Conservation (phyloP, 2,113 vertebrate genomes). For the Rattus rattus region DNA sequence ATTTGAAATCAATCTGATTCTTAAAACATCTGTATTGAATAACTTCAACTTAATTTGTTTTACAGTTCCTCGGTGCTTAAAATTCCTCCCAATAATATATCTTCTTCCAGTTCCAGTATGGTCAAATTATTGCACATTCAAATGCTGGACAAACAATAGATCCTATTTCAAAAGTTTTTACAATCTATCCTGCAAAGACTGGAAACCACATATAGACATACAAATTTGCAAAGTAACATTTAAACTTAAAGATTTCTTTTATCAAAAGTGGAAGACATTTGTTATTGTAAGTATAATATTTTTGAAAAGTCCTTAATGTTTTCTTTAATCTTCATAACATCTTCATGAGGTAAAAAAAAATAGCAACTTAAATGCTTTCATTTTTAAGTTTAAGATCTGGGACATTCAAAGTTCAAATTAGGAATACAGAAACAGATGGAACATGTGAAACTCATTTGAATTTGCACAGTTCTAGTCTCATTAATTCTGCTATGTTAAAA, state of each 20-base stretch:
- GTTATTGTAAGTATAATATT: neutral
- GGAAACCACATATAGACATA: neutral
- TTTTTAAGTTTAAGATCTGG: neutral
- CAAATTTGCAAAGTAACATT: constrained; percentile 10
- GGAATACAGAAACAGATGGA: neutral
- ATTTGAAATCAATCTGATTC: constrained; percentile 58
- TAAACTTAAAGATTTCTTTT: neutral
- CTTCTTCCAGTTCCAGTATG: constrained; percentile 54
- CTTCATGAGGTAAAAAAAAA: neutral
- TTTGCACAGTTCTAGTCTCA: neutral
- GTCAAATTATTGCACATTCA: constrained; percentile 57
- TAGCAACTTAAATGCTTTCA: constrained; percentile 27
- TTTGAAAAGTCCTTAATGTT: neutral
- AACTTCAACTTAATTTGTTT: constrained; percentile 70
- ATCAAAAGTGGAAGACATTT: neutral
- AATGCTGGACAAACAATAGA: constrained; percentile 57
- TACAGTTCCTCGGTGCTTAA: constrained; percentile 58
- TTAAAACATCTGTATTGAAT: constrained; percentile 75
- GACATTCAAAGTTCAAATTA: constrained; percentile 1
- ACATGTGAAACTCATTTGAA: neutral
- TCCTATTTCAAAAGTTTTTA: constrained; percentile 43
- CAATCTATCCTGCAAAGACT: neutral
- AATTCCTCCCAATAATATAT: constrained; percentile 53
- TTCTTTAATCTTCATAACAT: constrained; percentile 1
- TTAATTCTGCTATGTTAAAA: neutral